These are phyloP conservation scores for Lamprologus speciosus DNA, from an alignment of 2,113 vertebrate genomes.

Conservation along the genomic window DNA sequence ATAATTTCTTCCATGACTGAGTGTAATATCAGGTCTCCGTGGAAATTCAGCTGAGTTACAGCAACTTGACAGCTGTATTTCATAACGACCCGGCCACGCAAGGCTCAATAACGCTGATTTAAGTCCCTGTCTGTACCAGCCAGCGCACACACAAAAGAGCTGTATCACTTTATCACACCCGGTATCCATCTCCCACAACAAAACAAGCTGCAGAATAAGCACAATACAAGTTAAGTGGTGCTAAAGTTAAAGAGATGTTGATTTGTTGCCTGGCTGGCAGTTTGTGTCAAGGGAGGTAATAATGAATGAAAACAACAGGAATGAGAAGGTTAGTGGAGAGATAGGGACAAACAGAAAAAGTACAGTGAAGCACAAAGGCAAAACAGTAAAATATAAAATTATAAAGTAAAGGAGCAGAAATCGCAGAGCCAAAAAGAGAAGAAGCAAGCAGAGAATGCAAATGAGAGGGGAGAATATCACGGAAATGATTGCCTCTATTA, in stretches of 20 bases:
- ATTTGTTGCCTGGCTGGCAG: conserved; percentile 58
- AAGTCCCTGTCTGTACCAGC: conserved; percentile 47
- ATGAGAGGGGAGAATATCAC: conserved; percentile 41
- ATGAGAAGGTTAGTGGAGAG: conserved; percentile 10
- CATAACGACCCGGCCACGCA: conserved; percentile 40
- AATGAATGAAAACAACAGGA: conserved; percentile 52
- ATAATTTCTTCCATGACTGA: conserved; percentile 49
- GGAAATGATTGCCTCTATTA: conserved; percentile 59
- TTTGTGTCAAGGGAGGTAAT: conserved; percentile 55
- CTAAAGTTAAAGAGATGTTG: conserved; percentile 67
- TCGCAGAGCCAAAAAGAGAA: background rate
- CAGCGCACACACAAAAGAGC: conserved; percentile 16
- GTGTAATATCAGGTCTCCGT: conserved; percentile 38
- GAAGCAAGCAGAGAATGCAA: conserved; percentile 51
- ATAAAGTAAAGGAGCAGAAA: background rate
- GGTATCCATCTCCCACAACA: conserved; percentile 56
- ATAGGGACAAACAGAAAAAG: background rate
- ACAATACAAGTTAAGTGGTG: conserved; percentile 62
- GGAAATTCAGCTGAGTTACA: conserved; percentile 56
- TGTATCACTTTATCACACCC: conserved; percentile 54
- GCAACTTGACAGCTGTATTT: conserved; percentile 58
- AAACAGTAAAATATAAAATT: background rate
- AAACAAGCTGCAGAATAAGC: conserved; percentile 67
- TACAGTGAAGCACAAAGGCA: background rate
- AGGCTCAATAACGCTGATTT: conserved; percentile 60